Base-by-base conservation (phyloP, 2,113 vertebrate genomes). In the Platysteira castanea region DNA sequence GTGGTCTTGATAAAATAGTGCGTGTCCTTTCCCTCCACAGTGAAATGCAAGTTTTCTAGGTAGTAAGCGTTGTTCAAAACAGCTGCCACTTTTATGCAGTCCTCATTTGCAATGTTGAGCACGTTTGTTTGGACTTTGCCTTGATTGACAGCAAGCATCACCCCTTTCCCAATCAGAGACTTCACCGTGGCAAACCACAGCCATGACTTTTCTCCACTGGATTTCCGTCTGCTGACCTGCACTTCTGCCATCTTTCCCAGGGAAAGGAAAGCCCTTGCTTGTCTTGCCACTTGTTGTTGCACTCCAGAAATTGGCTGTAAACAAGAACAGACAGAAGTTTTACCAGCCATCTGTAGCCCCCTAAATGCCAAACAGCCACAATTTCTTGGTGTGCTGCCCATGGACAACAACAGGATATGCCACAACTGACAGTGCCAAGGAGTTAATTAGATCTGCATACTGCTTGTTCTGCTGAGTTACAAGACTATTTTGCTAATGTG, bases 1-100 rank as follows among this genome's bases (percentile, higher is more conserved):
- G 98, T 99, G 42, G 98, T 98, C 97, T 99, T 99, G 92, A 99
- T 99, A 95, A 99, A 99, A 97, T 99, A 99, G 98, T 99, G 99
- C 0, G 99, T 99, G 98, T 99, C 99, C 57, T 98, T 98, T 67
- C 99, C 99, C 89, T 99, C 98, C 30, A 99, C 96, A 2, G 99
- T 99, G 97, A 99, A 99, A 97, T 99, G 99, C 88, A 99, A 98
- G 97, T 99, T 99, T 95, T 99, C 99, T 97, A 99, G 97, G 96
- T 99, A 99, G 97, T 99, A 99, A 64, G 99, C 99, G 6, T 99
- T 99, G 96, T 99, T 99, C 77, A 99, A 98, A 96, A 99, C 99
- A 13, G 99, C 99, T 24, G 99, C 99, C 90, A 99, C 99, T 98
- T 99, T 99, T 96, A 99, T 98, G 96, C 99, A 99, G 98, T 99